Evolutionary conservation across 2,797 vertebrate genomes (phyloP).

Genomic region (Brachyalestes nurse): DNA sequence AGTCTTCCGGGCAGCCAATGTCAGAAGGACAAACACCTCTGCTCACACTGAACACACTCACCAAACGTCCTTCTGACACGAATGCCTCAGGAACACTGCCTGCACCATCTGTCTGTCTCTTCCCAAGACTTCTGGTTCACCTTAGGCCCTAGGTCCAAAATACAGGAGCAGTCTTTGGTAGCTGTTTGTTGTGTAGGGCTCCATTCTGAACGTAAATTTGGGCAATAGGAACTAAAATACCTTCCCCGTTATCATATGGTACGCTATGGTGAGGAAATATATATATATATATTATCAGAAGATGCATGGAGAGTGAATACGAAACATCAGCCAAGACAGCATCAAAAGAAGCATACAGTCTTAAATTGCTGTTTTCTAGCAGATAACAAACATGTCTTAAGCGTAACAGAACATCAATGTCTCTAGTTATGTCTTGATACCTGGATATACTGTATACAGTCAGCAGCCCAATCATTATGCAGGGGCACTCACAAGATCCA

Average conservation of each 20-base stretch:
- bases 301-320: not conserved
- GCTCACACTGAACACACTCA: not conserved
- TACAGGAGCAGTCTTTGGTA: not conserved
- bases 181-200: not conserved
- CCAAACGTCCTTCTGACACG: conserved; percentile 19
- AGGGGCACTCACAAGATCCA: conserved; percentile 11
- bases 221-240: not conserved
- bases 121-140: not conserved
- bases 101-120: not conserved
- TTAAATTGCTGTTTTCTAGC: not conserved
- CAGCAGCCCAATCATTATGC: not conserved
- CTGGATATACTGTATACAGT: not conserved
- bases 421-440: not conserved
- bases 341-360: not conserved
- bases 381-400: not conserved
- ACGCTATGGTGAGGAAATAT: not conserved
- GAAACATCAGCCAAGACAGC: too few relatives aligned
- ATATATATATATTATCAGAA: not conserved
- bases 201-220: not conserved
- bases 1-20: conserved; percentile 29
- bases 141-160: too few relatives aligned
- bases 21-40: conserved; percentile 20
- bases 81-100: not conserved
- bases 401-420: not conserved
- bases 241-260: not conserved